phyloP scores from a whole-genome alignment of 1,140 invertebrate genomes.

The Calliphora vicina region DNA sequence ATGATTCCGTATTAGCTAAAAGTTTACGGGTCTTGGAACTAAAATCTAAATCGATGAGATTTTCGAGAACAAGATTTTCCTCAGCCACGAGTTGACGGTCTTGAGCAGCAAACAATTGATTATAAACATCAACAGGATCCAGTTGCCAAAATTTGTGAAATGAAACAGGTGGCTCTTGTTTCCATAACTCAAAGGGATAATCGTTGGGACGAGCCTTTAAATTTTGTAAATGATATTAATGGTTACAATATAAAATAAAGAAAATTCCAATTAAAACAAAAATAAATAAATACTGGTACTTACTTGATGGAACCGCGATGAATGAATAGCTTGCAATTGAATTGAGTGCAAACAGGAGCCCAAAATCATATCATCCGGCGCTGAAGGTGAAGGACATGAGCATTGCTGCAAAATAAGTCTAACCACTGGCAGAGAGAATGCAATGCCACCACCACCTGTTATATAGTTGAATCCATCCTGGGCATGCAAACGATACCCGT shows the following conservation, averaged over 20 bases:
- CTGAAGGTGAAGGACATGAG: conserved; percentile 71
- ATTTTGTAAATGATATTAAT: too few species aligned
- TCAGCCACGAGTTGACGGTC: conserved; percentile 20
- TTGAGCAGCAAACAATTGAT: conserved; percentile 70
- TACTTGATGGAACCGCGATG: conserved; percentile 84
- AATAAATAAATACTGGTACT: not conserved
- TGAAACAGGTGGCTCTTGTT: conserved; percentile 72
- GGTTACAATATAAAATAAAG: too few species aligned
- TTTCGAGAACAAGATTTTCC: too few species aligned
- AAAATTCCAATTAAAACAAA: too few species aligned
- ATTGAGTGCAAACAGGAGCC: conserved; percentile 76
- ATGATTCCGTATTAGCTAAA: not conserved
- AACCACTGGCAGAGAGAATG: conserved; percentile 66
- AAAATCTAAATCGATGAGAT: not conserved
- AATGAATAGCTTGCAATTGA: conserved; percentile 73
- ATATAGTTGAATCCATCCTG: conserved; percentile 83
- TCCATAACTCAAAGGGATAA: conserved; percentile 75
- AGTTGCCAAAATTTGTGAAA: conserved; percentile 89
- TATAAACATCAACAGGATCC: conserved; percentile 74
- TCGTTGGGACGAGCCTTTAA: conserved; percentile 80
- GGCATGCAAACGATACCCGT: conserved; percentile 66
- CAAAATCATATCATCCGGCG: conserved; percentile 90
- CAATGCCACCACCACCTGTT: conserved; percentile 83
- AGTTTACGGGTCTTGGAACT: not conserved
- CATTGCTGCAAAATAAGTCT: conserved; percentile 68